Evolutionary conservation across 2,797 vertebrate species (phyloP), one percentile per base, ranked within the genome.

Genomic region (Gambelia wislizenii): DNA sequence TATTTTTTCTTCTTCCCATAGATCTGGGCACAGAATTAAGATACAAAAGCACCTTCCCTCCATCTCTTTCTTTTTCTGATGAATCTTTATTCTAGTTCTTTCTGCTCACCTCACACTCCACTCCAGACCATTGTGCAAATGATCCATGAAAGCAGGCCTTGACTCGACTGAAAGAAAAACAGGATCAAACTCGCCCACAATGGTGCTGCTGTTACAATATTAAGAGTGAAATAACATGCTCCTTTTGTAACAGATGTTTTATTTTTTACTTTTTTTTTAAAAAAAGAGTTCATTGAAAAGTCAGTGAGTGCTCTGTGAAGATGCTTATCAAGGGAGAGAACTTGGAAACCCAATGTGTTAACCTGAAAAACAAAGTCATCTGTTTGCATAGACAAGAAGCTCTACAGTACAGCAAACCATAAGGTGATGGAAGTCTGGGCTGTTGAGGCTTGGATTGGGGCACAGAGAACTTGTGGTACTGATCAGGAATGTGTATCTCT

Each of bases 251-350:
- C 86, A 30, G 76, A 87, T 27, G 69, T 33, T 30, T 82, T 84
- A 33, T 72, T 52, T 83, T 52, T 59, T 61, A n/a, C 18, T 27
- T 39, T 61, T 33, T 52, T 54, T 76, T 61, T n/a, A n/a, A 20
- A 67, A 56, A 83, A 92, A 86, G 87, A 27, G 22, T 88, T 94
- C 91, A 89, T 49, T 91, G 82, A 81, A 95, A 92, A 90, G 91
- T 93, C 89, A 54, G 87, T 87, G 61, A 89, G 70, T 94, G 70
- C 87, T 95, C 90, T 87, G 89, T 88, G 88, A 91, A 95, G 89
- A 91, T 94, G 89, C 87, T 95, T 88, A 86, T 90, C 91, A 95
- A 95, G 88, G 93, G 93, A 94, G 92, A 91, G 89, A 92, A 93
- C 91, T 89, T 85, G 70, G 84, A 90, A 94, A 96, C 91, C n/a